Evolutionary conservation across 2,888 invertebrate species (phyloP), one percentile per base, ranked within the genome.

Genomic region (Odontocolon sp.): DNA sequence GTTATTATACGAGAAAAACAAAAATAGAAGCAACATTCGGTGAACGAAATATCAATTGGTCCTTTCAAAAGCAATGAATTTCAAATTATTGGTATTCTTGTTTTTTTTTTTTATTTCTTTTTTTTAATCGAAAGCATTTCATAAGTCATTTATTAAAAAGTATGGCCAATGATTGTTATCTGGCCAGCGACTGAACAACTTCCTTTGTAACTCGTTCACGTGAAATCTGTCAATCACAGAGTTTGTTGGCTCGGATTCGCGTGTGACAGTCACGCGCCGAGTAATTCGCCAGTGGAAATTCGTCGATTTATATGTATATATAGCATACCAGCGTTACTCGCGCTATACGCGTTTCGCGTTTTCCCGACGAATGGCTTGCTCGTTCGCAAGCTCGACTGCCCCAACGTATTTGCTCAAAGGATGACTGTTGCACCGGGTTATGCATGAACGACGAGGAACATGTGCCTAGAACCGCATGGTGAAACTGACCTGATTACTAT

Each of bases 381-480:
- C 61, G 66, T 77, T 77, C 69, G 57, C 50, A 66, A n/a, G n/a
- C n/a, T n/a, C n/a, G n/a, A 69, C 73, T 67, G 56, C 71, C 59
- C 54, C 54, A 72, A 78, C 76, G 76, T 78, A 79, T 79, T 79
- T 78, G 83, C 68, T 82, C 81, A 83, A 84, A 84, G 83, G 78
- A 80, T 77, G 78, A 80, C 76, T 72, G 79, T 80, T 79, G 74
- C 78, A 73, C 45, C 69, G 70, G 31, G 47, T 45, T 56, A 45
- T 56, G 45, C 45, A 45, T 56, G 45, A 31, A n/a, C 36, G 63
- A 63, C 42, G 61, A 47, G 38, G 42, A n/a, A 23, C 28, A 56
- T 56, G 28, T 28, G 11, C 16, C 45, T 36, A 45, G 36, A 59
- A 50, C 16, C 23, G 38, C 14, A 33, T 36, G 33, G 8, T 21